Evolutionary conservation across 2,797 vertebrate species (phyloP), one percentile per base, ranked within the genome.

Genomic region (Megalops cyprinoides): DNA sequence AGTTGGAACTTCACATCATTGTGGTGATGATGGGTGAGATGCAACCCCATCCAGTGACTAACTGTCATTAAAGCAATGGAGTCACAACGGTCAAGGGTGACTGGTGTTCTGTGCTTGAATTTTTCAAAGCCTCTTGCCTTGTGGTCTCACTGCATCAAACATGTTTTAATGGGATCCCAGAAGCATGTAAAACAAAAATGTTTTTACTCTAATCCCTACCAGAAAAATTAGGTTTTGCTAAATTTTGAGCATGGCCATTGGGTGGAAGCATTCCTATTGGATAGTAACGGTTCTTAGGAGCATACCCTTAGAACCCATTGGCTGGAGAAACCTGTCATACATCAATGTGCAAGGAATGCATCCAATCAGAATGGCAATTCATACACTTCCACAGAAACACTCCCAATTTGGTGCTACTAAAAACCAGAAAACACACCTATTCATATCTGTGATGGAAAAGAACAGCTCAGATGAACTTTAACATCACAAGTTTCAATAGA

Each of bases 361-460:
- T 39, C 34, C 62, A 39, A 67, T 39, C 62, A 67, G 31, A 67
- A 34, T 39, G 62, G 62, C 15, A 34, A 67, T 18, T 67, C 62
- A 39, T 37, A 67, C 23, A 34, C 62, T 37, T 39, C 62, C 39
- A 20, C 62, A 4, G 18, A 15, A 67, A 67, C 37, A 39, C 31
- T 67, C 62, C 31, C 62, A 39, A 67, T 67, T 37, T 34, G 14
- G 62, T 67, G 62, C 62, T 39, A 67, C 62, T 37, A 20, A 18
- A 67, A 67, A 62, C 62, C 62, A 67, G 62, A 67, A 37, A 67
- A 67, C 39, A 67, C 39, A 67, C 34, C 62, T 34, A 67, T 31
- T 67, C 18, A 67, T 34, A 67, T 7, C 25, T 62, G 58, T 25
- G 31, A 62, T 28, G 37, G 15, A 62, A 67, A 67, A 67, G 62